These are phyloP conservation scores for Rhinoderma darwinii DNA, from an alignment of 2,113 vertebrate species.

Conservation along the genomic window DNA sequence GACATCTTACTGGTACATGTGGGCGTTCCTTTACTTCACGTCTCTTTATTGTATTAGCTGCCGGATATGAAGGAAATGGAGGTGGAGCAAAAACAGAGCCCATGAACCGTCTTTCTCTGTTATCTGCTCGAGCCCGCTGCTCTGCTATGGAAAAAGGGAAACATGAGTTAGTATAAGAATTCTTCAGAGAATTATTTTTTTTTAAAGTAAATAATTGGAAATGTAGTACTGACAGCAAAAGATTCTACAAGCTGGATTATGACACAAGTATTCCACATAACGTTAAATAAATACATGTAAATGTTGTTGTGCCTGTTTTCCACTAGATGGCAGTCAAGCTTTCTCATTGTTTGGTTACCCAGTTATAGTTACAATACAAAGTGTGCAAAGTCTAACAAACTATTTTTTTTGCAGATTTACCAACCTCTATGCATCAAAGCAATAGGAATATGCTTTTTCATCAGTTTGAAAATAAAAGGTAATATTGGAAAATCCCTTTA, in stretches of 20 bases:
- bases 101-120: slow-evolving; percentile 78
- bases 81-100: slow-evolving; percentile 78
- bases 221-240: no score
- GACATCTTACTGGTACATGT: slow-evolving; percentile 78
- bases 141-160: slow-evolving; percentile 70
- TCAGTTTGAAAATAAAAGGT: no score
- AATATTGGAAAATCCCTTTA: no score
- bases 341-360: neutral
- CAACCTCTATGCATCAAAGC: no score
- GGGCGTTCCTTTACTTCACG: slow-evolving; percentile 83
- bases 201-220: neutral
- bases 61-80: slow-evolving; percentile 80
- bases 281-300: neutral
- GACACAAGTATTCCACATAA: neutral
- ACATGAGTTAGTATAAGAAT: neutral
- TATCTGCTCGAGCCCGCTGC: slow-evolving; percentile 78
- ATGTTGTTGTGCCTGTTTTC: slow-evolving; percentile 60
- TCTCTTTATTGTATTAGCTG: slow-evolving; percentile 77
- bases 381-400: neutral
- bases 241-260: neutral
- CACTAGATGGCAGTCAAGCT: slow-evolving; percentile 76
- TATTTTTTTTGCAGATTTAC: no score
- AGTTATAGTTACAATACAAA: neutral
- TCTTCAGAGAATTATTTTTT: neutral
- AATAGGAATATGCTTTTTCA: no score